Evolutionary conservation across 2,797 vertebrate genomes (phyloP).

Genomic region (Acomys russatus): DNA sequence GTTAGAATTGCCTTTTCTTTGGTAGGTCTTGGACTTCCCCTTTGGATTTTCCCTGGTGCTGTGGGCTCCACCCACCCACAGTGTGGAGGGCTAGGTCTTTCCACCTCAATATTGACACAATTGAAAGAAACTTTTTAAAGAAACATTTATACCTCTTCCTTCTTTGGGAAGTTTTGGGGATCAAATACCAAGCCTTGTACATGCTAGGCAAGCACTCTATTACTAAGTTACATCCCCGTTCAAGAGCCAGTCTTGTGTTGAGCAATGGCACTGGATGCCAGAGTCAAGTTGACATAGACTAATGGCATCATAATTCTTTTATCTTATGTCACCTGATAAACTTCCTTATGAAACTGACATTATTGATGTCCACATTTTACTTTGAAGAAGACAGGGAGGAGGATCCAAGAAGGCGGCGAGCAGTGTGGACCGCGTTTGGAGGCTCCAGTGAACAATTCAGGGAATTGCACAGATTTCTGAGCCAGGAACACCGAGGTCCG

Average conservation of each 20-base stretch:
- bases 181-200: neutral
- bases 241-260: neutral
- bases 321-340: neutral
- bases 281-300: neutral
- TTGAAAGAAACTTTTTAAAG: neutral
- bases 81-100: neutral
- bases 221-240: neutral
- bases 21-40: neutral
- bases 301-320: neutral
- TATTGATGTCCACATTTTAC: neutral
- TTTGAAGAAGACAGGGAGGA: constrained; percentile 6
- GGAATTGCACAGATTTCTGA: no score
- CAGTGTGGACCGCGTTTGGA: no score
- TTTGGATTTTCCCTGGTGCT: neutral
- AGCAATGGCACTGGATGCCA: neutral
- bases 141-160: neutral
- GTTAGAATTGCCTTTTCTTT: neutral
- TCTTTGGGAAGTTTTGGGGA: neutral
- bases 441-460: no score
- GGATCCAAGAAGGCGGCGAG: no score
- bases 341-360: constrained; percentile 12
- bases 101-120: no score
- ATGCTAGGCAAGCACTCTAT: neutral
- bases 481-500: no score
- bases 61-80: neutral